Evolutionary conservation across 2,888 invertebrate species (phyloP).

Genomic region (Parelbella ahira): DNA sequence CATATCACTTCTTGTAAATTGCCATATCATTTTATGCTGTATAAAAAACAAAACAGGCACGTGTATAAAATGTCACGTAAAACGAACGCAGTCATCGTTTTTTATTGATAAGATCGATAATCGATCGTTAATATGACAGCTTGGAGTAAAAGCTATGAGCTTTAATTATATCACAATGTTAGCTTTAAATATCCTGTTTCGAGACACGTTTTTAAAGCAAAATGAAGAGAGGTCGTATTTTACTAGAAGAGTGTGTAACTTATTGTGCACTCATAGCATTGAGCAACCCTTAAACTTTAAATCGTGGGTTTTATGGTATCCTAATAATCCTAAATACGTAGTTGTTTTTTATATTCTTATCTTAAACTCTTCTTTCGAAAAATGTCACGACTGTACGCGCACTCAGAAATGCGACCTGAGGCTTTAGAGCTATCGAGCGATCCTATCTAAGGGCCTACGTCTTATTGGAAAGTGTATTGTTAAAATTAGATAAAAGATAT

Average conservation of each 20-base stretch:
- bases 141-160: slow-evolving; percentile 49
- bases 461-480: slow-evolving; percentile 60
- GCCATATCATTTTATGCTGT: slow-evolving; percentile 76
- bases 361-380: too few species aligned
- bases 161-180: slow-evolving; percentile 52
- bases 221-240: slow-evolving; percentile 28
- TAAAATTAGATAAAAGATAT: slow-evolving; percentile 51
- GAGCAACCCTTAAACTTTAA: too few species aligned
- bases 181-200: slow-evolving; percentile 49
- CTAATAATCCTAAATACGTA: too few species aligned
- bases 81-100: slow-evolving; percentile 39
- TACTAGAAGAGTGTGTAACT: slow-evolving; percentile 4
- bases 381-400: slow-evolving; percentile 9
- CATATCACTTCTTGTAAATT: slow-evolving; percentile 79
- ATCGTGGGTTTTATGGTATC: too few species aligned
- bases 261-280: slow-evolving; percentile 1
- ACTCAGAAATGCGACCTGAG: slow-evolving; percentile 12
- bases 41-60: slow-evolving; percentile 54
- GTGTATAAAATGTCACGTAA: slow-evolving; percentile 62
- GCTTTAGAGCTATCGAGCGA: slow-evolving; percentile 14
- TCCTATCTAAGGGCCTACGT: slow-evolving; percentile 53
- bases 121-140: slow-evolving; percentile 33
- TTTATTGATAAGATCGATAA: slow-evolving; percentile 22
- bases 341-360: too few species aligned
- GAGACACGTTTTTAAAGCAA: slow-evolving; percentile 49